Base-by-base conservation (phyloP, 2,113 vertebrate species). In the Forbesichthys agassizii region DNA sequence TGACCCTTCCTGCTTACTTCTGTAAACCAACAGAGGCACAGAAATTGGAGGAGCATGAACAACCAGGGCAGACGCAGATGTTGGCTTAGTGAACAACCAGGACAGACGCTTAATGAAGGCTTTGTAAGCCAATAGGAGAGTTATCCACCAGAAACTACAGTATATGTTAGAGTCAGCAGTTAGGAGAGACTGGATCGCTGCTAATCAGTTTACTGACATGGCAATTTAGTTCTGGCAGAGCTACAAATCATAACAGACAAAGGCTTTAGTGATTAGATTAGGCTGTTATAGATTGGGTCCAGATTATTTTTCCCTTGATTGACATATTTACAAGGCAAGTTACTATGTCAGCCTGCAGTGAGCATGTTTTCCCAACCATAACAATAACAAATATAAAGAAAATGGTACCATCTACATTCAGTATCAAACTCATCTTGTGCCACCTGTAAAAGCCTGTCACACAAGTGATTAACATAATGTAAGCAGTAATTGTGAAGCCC, bases 151-250 rank as follows among this genome's bases (percentile, higher is more conserved):
- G 36, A 66, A 83, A 62, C 27, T 27, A 27, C 27, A 27, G 52
- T 63, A 5, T 86, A 84, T 78, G 36, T 71, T 74, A 68, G 49
- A 67, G 81, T 88, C 87, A 89, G 86, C 83, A 74, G 86, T 82
- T 75, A 75, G 11, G 64, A 70, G 58, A 27, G 74, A 81, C 61
- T 64, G 71, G 77, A 89, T 89, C 86, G 36, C 73, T 86, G 66
- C 84, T 86, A 82, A 88, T 88, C 86, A 87, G 88, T 89, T 88
- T 89, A 88, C 64, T 57, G 62, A 74, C 65, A 71, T 66, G 76
- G 74, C 48, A 2, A 27, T 27, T 27, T 53, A 80, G 88, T 69
- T 79, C 79, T 82, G 83, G 85, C 82, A 54, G 65, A 63, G 73
- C 67, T 69, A 82, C 79, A 79, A 77, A 74, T 86, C 78, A 78